Conservation (phyloP, 2,888 invertebrate species). For the Nycteola revayana region DNA sequence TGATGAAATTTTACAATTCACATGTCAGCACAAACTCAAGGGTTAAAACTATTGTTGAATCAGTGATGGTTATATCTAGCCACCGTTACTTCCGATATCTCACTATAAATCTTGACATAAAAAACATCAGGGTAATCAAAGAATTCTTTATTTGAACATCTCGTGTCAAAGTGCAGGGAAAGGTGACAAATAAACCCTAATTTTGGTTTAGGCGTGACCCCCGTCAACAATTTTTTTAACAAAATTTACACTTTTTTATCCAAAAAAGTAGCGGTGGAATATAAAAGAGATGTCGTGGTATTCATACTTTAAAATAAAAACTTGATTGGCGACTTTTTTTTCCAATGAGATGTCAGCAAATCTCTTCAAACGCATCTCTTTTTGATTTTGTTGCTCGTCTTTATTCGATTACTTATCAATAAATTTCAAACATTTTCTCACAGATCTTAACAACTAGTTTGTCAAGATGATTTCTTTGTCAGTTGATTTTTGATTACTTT, state of each 20-base stretch:
- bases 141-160: constrained; percentile 57
- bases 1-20: constrained; percentile 54
- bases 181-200: constrained; percentile 77
- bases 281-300: constrained; percentile 66
- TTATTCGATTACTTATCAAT: constrained; percentile 49
- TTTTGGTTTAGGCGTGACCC: constrained; percentile 78
- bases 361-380: constrained; percentile 65
- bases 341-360: constrained; percentile 52
- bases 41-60: constrained; percentile 52
- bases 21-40: constrained; percentile 61
- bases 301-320: constrained; percentile 73
- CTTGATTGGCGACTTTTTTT: constrained; percentile 76
- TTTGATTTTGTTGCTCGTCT: constrained; percentile 49
- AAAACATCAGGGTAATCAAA: constrained; percentile 70
- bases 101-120: constrained; percentile 62
- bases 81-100: constrained; percentile 71
- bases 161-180: constrained; percentile 78
- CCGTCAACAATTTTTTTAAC: constrained; percentile 72
- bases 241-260: constrained; percentile 69
- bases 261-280: constrained; percentile 65
- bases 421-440: constrained; percentile 61
- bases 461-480: constrained; percentile 7
- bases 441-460: constrained; percentile 45
- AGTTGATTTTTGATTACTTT: neutral
- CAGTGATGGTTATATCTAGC: constrained; percentile 64